Evolutionary conservation across 2,797 vertebrate genomes (phyloP).

Genomic region (Amniataba percoides): DNA sequence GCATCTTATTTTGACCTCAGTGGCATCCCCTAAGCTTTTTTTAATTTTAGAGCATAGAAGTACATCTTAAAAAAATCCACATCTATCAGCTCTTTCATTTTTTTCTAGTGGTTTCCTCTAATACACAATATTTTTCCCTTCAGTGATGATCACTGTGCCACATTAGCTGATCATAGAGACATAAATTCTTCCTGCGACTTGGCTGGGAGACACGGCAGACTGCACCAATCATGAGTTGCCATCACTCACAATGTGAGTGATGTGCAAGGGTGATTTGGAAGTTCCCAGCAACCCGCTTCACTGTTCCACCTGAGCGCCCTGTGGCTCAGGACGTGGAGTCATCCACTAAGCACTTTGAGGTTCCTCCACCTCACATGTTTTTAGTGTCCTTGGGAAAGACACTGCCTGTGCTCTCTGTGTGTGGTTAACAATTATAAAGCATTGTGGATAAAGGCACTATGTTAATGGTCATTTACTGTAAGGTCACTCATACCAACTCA

Average conservation of each 20-base stretch:
- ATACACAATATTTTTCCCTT: background rate
- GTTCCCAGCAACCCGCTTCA: background rate
- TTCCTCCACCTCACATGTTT: too few relatives aligned
- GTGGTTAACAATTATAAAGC: background rate
- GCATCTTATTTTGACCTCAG: slow-evolving; percentile 34
- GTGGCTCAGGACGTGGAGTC: background rate
- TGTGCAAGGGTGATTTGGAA: background rate
- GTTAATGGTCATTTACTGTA: background rate
- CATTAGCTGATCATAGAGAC: background rate
- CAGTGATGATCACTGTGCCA: slow-evolving; percentile 2
- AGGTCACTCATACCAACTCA: too few relatives aligned
- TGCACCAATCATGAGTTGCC: background rate
- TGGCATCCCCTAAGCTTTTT: slow-evolving; percentile 35
- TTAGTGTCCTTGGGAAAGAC: background rate
- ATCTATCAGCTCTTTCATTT: background rate
- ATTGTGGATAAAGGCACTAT: background rate
- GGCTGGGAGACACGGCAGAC: background rate
- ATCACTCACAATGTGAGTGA: background rate
- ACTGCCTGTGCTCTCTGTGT: background rate
- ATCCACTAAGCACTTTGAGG: background rate
- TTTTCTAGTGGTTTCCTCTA: background rate
- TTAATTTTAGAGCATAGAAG: slow-evolving; percentile 26
- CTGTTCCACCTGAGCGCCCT: background rate
- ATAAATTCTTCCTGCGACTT: slow-evolving; percentile 6
- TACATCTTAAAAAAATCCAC: slow-evolving; percentile 27